These are phyloP conservation scores for Mesaphorura yosii DNA, from an alignment of 1,140 invertebrate species.

Conservation along the genomic window DNA sequence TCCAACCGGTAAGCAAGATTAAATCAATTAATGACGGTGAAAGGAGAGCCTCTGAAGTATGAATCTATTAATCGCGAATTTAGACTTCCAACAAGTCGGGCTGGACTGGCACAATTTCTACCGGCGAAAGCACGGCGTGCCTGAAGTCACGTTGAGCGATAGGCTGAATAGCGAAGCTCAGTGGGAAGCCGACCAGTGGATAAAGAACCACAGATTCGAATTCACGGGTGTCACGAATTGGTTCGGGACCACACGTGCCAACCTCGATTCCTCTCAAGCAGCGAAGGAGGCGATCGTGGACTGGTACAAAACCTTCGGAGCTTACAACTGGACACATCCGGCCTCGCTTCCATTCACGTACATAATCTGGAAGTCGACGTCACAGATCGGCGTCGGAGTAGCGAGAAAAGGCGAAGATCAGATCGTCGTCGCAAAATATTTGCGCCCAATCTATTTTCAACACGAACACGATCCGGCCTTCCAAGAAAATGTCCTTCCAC, in stretches of 20 bases:
- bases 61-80: not conserved
- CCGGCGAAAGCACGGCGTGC: slow-evolving; percentile 4
- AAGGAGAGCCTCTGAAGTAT: too few relatives aligned
- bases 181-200: slow-evolving; percentile 8
- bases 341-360: not conserved
- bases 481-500: not conserved
- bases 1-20: not conserved
- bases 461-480: not conserved
- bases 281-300: not conserved
- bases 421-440: not conserved
- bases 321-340: not conserved
- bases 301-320: not conserved
- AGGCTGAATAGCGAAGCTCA: slow-evolving; percentile 13
- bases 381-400: not conserved
- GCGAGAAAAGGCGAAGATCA: not conserved
- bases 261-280: not conserved
- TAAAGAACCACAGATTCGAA: slow-evolving; percentile 8
- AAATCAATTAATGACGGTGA: too few relatives aligned
- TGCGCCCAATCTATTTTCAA: not conserved
- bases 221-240: not conserved
- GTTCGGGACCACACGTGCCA: not conserved
- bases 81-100: slow-evolving; percentile 2
- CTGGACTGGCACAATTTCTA: slow-evolving; percentile 9
- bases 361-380: not conserved
- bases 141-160: not conserved